Evolutionary conservation across 2,888 invertebrate genomes (phyloP), one percentile per base, ranked within the genome.

Genomic region (Diarsia brunnea): DNA sequence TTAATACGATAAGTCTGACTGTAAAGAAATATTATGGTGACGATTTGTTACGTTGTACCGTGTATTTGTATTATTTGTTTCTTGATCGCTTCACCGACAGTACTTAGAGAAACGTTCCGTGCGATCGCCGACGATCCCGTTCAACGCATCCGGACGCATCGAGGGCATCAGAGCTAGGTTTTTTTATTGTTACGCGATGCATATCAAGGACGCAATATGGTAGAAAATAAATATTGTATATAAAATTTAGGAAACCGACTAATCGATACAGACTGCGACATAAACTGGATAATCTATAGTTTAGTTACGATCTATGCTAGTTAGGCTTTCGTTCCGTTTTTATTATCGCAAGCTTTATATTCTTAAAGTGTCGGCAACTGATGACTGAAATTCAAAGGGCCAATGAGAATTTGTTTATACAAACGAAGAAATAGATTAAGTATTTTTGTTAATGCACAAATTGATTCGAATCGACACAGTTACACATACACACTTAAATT

Each of bases 121-220:
- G 89, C 81, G 92, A 86, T 88, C 90, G 88, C 89, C 80, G 87
- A 86, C 82, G 89, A 85, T 87, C 89, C 89, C 83, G 86, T 87
- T 88, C 91, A 88, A 90, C 90, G 89, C 93, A 91, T 89, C 93
- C 92, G 93, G 93, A 93, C 91, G 93, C 94, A 92, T 92, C 92
- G 89, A 92, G 91, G 94, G 94, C 95, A 94, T 95, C 91, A 94
- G 94, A 95, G 96, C 96, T 95, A 95, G 92, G 94, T 95, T 96
- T 96, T 96, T 96, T 96, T 96, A 96, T 96, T 96, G 96, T 96
- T 96, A 96, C 96, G 96, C 96, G 94, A 96, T 96, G 96, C 96
- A 96, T 96, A 96, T 96, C 96, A 96, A 94, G 95, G 94, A 96
- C 96, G 96, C 96, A 96, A 96, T 96, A 96, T 96, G 96, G 94